phyloP scores from a whole-genome alignment of 2,113 vertebrate species.

The Bettongia penicillata region DNA sequence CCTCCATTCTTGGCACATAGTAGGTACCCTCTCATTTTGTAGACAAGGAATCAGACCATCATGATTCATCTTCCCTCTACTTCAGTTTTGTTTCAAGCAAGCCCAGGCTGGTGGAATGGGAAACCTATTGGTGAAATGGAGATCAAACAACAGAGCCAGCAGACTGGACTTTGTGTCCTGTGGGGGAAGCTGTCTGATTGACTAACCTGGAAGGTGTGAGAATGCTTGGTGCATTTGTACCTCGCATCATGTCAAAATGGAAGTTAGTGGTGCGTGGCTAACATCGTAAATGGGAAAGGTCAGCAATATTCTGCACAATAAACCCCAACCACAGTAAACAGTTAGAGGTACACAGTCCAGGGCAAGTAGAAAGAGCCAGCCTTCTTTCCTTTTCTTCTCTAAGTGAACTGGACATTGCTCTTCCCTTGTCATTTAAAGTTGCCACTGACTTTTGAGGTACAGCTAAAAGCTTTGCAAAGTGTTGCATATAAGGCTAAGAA shows the following conservation, averaged over 20 bases:
- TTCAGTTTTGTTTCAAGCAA: neutral
- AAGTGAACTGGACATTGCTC: slow-evolving; percentile 47
- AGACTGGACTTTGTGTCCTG: neutral
- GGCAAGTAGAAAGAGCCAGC: slow-evolving; percentile 24
- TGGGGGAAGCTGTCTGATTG: neutral
- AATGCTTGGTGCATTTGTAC: neutral
- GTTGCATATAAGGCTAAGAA: neutral
- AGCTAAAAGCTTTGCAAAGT: slow-evolving; percentile 18
- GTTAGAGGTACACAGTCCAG: slow-evolving; percentile 29
- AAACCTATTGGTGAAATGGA: neutral
- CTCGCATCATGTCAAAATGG: neutral
- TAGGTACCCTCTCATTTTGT: neutral
- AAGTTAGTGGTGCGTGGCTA: neutral
- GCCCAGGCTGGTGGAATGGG: neutral
- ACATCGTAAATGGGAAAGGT: neutral
- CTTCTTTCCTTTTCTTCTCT: slow-evolving; percentile 37
- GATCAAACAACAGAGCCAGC: neutral
- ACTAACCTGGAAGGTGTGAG: neutral
- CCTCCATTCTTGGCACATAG: neutral
- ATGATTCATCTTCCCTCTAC: neutral
- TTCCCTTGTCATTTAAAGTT: slow-evolving; percentile 52
- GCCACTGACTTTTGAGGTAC: slow-evolving; percentile 46
- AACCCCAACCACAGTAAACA: slow-evolving; percentile 30
- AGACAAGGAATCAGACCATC: neutral
- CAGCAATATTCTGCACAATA: slow-evolving; percentile 20